These are phyloP conservation scores for Gambusia yucatana DNA, from an alignment of 2,797 vertebrate genomes.

Conservation along the genomic window DNA sequence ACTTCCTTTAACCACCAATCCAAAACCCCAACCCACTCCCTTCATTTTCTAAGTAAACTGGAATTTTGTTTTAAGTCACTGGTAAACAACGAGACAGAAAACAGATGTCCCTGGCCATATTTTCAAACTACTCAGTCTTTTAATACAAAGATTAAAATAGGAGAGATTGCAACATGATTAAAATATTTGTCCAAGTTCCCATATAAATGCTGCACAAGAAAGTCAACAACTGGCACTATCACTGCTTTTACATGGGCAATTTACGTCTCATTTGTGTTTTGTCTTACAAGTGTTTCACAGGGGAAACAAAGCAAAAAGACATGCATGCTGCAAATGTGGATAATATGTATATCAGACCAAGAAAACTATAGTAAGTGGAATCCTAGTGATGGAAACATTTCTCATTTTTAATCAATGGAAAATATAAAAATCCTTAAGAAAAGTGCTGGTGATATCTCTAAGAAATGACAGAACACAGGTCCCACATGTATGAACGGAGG, in stretches of 20 bases:
- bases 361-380: not conserved
- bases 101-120: constrained; percentile 75
- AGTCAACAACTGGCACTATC: constrained; percentile 41
- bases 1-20: constrained; percentile 50
- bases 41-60: constrained; percentile 78
- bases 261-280: constrained; percentile 37
- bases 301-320: constrained; percentile 1
- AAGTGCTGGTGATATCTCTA: constrained; percentile 57
- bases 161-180: constrained; percentile 20
- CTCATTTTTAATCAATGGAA: constrained; percentile 19
- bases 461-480: constrained; percentile 65
- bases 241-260: not conserved
- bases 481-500: constrained; percentile 45
- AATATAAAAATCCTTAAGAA: constrained; percentile 50
- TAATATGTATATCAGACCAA: not conserved
- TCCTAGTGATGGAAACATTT: constrained; percentile 16
- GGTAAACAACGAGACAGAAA: constrained; percentile 82
- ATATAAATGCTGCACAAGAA: constrained; percentile 35
- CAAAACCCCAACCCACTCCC: constrained; percentile 40
- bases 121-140: constrained; percentile 60
- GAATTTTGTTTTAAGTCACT: constrained; percentile 79
- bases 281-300: constrained; percentile 26
- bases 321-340: not conserved
- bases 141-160: constrained; percentile 18
- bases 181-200: constrained; percentile 24